phyloP scores from a whole-genome alignment of 2,797 vertebrate species.

The Leontopithecus rosalia region DNA sequence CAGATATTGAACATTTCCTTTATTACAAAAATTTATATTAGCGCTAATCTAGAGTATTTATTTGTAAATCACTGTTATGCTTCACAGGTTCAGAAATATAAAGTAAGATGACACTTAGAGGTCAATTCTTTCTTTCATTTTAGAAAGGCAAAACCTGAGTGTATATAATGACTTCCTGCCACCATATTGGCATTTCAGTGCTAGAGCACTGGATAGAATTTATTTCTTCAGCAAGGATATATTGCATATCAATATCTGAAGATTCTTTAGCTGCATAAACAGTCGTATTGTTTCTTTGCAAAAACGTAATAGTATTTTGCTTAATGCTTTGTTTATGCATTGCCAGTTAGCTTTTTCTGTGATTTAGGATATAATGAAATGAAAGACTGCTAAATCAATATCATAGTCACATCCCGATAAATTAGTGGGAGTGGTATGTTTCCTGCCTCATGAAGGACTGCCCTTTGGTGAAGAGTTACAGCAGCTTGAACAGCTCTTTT shows the following conservation, averaged over 20 bases:
- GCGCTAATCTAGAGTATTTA: not conserved
- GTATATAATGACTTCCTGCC: not conserved
- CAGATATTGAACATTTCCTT: not conserved
- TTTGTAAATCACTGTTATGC: not conserved
- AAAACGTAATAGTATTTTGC: not conserved
- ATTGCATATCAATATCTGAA: not conserved
- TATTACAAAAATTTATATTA: not conserved
- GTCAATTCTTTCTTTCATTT: not conserved
- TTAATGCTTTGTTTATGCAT: rapidly evolving
- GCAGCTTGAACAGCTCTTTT: not conserved
- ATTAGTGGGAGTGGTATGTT: not conserved
- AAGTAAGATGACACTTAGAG: not conserved
- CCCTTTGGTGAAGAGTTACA: not conserved
- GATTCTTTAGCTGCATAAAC: not conserved
- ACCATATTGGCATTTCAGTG: not conserved
- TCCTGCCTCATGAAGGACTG: not conserved
- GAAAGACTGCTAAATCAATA: not conserved
- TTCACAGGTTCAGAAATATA: not conserved
- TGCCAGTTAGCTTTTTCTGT: not conserved
- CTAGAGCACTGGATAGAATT: not conserved
- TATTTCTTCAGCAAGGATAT: not conserved
- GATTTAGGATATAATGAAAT: not conserved
- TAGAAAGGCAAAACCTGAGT: not conserved
- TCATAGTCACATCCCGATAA: not conserved
- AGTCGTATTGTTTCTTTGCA: not conserved